These are phyloP conservation scores for Cebidichthys violaceus DNA, from an alignment of 2,113 vertebrate species.

Conservation along the genomic window DNA sequence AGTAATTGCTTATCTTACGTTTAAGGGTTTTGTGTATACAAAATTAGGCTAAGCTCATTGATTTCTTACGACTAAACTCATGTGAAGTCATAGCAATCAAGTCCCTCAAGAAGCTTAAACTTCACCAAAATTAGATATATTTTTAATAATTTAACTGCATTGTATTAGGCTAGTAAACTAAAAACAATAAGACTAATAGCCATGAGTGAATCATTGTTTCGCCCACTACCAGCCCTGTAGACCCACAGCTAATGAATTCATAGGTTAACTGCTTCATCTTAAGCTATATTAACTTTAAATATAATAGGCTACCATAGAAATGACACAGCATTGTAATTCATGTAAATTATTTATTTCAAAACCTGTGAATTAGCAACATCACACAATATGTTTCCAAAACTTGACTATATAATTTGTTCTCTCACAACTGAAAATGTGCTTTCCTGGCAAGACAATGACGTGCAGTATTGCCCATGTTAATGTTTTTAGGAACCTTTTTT, in stretches of 20 bases:
- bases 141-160: neutral
- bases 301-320: neutral
- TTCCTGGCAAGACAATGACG: too few relatives aligned
- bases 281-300: neutral
- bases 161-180: neutral
- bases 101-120: neutral
- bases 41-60: neutral
- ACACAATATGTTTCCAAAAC: neutral
- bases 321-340: neutral
- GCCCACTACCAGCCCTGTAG: neutral
- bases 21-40: neutral
- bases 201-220: neutral
- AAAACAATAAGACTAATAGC: neutral
- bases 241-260: neutral
- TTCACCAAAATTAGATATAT: neutral
- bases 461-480: neutral
- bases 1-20: neutral
- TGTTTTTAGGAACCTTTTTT: neutral
- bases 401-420: neutral
- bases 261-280: neutral
- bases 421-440: neutral
- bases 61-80: neutral
- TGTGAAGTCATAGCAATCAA: neutral
- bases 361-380: neutral
- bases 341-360: neutral